These are phyloP conservation scores for Neuroterus valhalla DNA, from an alignment of 1,140 invertebrate genomes.

Conservation along the genomic window DNA sequence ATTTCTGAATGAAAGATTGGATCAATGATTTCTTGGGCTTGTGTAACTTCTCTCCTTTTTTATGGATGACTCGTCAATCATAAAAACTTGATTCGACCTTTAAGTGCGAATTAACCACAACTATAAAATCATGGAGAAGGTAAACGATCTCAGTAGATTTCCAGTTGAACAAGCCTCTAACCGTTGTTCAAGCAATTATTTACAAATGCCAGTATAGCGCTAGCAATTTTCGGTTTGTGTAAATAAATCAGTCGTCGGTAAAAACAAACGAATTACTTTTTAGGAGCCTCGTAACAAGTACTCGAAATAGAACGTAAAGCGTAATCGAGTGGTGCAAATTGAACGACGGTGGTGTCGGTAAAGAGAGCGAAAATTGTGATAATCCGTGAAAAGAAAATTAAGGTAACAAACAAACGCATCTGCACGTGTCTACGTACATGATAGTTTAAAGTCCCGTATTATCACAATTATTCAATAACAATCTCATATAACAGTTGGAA, in stretches of 20 bases:
- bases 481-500: not conserved
- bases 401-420: slow-evolving; percentile 56
- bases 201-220: too few species aligned
- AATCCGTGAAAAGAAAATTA: slow-evolving; percentile 66
- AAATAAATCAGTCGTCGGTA: slow-evolving; percentile 3
- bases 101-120: too few species aligned
- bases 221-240: too few species aligned
- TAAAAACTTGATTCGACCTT: too few species aligned
- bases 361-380: slow-evolving; percentile 70
- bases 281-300: slow-evolving; percentile 14
- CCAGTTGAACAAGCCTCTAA: too few species aligned
- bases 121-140: too few species aligned
- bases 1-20: too few species aligned
- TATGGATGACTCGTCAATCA: too few species aligned
- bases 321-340: slow-evolving; percentile 46
- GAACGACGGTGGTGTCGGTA: slow-evolving; percentile 46
- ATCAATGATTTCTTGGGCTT: too few species aligned
- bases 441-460: slow-evolving; percentile 32
- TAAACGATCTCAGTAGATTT: too few species aligned
- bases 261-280: not conserved
- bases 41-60: too few species aligned
- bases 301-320: slow-evolving; percentile 21
- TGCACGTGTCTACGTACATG: slow-evolving; percentile 36
- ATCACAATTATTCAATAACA: not conserved
- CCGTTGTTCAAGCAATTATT: too few species aligned